phyloP scores from a whole-genome alignment of 2,113 vertebrate species.

The Mohoua ochrocephala region DNA sequence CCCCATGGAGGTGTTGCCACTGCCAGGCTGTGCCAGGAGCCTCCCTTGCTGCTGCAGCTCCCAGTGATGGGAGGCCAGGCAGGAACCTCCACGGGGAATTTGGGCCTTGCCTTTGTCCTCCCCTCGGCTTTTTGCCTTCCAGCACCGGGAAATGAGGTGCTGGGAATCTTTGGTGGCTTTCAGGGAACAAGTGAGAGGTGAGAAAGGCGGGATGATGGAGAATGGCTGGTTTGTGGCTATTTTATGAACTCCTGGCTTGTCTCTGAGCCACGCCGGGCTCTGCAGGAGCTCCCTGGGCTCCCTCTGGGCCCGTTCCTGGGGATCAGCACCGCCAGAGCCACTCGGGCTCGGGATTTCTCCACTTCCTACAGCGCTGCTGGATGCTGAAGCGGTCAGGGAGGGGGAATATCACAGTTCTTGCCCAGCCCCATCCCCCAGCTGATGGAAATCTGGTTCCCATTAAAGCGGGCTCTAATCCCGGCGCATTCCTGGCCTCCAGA shows the following conservation, averaged over 20 bases:
- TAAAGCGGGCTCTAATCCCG: not conserved
- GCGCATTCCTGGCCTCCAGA: not conserved
- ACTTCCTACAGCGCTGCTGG: not conserved
- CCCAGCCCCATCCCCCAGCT: not conserved
- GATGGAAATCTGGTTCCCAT: constrained; percentile 30
- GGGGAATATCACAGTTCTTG: not conserved
- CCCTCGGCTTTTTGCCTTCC: not conserved
- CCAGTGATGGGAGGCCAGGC: fast-evolving
- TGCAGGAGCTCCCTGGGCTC: not conserved
- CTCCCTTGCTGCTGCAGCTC: not conserved
- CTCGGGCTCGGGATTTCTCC: not conserved
- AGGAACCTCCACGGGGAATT: fast-evolving
- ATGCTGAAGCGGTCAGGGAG: not conserved
- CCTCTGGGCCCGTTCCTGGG: not conserved
- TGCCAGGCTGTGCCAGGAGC: not conserved
- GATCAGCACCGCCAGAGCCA: fast-evolving
- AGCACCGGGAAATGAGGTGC: not conserved
- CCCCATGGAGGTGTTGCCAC: too few relatives aligned
- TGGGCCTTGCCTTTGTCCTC: not conserved
- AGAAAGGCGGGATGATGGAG: not conserved
- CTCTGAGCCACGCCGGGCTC: not conserved
- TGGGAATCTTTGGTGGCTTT: not conserved
- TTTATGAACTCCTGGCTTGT: not conserved
- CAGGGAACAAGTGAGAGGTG: not conserved
- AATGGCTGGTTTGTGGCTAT: fast-evolving